phyloP scores from a whole-genome alignment of 2,888 invertebrate species.

The Ditula angustiorana region DNA sequence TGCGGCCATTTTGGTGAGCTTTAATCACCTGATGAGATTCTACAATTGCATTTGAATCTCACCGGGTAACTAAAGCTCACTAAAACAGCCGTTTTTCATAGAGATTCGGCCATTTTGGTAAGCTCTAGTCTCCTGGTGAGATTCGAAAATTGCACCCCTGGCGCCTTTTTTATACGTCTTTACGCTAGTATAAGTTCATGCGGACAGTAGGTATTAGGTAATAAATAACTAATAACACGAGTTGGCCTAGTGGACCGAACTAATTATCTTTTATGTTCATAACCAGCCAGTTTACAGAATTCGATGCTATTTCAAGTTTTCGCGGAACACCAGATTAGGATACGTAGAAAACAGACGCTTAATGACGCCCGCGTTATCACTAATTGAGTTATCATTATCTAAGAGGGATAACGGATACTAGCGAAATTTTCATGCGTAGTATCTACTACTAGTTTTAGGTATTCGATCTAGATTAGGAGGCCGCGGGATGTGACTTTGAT shows the following conservation, averaged over 20 bases:
- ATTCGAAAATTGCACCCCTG: no score
- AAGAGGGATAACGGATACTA: not conserved
- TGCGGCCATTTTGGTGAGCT: no score
- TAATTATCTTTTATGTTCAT: not conserved
- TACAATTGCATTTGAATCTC: no score
- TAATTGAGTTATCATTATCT: conserved; percentile 15
- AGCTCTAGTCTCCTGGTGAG: no score
- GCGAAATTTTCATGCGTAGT: not conserved
- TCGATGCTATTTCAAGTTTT: conserved; percentile 5
- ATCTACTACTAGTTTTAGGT: not conserved
- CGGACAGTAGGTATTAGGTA: no score
- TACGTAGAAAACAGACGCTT: conserved; percentile 15
- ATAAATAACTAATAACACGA: no score
- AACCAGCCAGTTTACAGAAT: conserved; percentile 4
- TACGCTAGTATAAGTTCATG: no score
- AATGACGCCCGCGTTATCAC: conserved; percentile 8
- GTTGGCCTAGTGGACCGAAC: not conserved
- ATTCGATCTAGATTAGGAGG: not conserved
- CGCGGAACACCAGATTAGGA: conserved; percentile 14
- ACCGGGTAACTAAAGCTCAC: no score
- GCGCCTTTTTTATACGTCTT: no score
- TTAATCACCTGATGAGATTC: no score
- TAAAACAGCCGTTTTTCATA: no score
- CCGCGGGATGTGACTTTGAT: not conserved
- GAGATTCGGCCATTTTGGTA: no score